Base-by-base conservation (phyloP, 2,888 invertebrate genomes). In the Hydriomena furcata region DNA sequence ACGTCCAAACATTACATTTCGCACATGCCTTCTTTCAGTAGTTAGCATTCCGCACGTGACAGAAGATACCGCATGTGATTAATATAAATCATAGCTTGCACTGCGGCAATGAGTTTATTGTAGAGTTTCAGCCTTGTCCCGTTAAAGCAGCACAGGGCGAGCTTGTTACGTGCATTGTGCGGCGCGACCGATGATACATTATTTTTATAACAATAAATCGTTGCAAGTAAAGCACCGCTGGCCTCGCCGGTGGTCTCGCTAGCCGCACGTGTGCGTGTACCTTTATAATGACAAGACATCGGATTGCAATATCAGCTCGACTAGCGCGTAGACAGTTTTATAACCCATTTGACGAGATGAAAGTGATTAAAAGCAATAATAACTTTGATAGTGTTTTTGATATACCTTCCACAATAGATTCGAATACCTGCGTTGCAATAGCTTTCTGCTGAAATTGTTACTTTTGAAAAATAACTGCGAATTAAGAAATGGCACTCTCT, bases 181-280 rank as follows among this genome's bases (percentile, higher is more conserved):
- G 70, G 70, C 75, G 71, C 69, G 75, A 70, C 67, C 83, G 85
- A 88, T 88, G 88, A 89, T 88, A 88, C 88, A 89, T 90, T 89
- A 89, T 89, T 89, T 89, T 89, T 89, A 87, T 90, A 88, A 89
- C 85, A 90, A 90, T 90, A 89, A 90, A 89, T 89, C 85, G 84
- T 81, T 76, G 83, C 76, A 83, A 84, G 88, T 87, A 88, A 86
- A 84, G 84, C 85, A 88, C 85, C 80, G 81, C 73, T 62, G 53
- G 52, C 78, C 68, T 71, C 79, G 66, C 74, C 73, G 89, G 89
- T 89, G 88, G 89, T 84, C 87, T 49, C 35, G 34, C 44, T 23
- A 42, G 52, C 27, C 32, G 38, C 47, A 43, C 52, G 52, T 52
- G 56, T 58, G 61, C 59, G 63, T 64, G 63, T 64, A 61, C 54